Evolutionary conservation across 1,140 invertebrate species (phyloP).

Genomic region (Drosophila dunni): DNA sequence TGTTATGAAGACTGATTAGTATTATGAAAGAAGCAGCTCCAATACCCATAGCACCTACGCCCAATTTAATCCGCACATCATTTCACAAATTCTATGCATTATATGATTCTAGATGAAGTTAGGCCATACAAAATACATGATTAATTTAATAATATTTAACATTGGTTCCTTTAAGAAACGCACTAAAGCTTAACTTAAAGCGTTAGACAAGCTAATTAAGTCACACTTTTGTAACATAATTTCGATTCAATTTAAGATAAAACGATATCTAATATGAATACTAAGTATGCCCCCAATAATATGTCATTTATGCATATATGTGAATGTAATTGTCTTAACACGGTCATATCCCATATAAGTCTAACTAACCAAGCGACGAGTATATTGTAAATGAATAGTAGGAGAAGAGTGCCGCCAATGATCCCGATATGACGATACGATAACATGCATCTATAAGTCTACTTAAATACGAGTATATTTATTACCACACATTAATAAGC

Average conservation of each 20-base stretch:
- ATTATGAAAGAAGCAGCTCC: conserved; percentile 49
- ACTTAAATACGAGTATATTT: conserved; percentile 57
- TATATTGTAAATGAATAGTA: conserved; percentile 65
- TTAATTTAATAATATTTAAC: conserved; percentile 54
- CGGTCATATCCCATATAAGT: conserved; percentile 48
- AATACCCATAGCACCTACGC: conserved; percentile 18
- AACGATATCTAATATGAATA: conserved; percentile 41
- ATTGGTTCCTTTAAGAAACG: conserved; percentile 77
- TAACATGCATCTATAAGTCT: conserved; percentile 45
- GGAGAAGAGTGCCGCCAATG: conserved; percentile 42
- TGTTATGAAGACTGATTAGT: conserved; percentile 79
- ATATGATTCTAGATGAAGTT: conserved; percentile 52
- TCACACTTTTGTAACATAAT: conserved; percentile 78
- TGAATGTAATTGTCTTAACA: conserved; percentile 22
- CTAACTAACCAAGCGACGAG: conserved; percentile 48
- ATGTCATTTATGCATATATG: conserved; percentile 26
- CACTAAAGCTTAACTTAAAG: conserved; percentile 62
- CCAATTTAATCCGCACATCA: conserved; percentile 10
- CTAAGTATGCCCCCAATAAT: conserved; percentile 53
- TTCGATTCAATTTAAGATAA: conserved; percentile 64
- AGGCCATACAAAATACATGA: conserved; percentile 51
- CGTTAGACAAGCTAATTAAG: conserved; percentile 50
- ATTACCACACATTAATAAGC: conserved; percentile 48
- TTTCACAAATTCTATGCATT: conserved; percentile 41
- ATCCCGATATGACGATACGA: conserved; percentile 43